phyloP scores from a whole-genome alignment of 2,113 vertebrate genomes.

The Campylorhamphus procurvoides region DNA sequence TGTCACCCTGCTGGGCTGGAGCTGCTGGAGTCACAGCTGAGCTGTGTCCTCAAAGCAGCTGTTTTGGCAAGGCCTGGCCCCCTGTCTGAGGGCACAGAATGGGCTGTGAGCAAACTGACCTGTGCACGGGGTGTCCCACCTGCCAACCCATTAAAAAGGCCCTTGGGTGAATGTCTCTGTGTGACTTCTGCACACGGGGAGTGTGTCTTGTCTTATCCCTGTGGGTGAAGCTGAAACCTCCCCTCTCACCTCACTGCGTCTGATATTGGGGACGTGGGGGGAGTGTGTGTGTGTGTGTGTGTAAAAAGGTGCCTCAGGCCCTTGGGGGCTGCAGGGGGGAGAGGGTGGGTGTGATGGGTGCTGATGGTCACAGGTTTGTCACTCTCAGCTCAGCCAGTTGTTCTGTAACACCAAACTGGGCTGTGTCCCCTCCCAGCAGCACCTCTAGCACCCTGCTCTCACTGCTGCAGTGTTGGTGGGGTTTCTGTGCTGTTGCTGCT shows the following conservation, averaged over 20 bases:
- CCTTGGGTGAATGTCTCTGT: not conserved
- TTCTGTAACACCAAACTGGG: not conserved
- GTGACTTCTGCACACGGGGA: not conserved
- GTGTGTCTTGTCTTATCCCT: not conserved
- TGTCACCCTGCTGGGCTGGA: not conserved
- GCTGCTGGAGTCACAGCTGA: not conserved
- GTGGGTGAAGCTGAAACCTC: not conserved
- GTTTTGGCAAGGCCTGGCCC: not conserved
- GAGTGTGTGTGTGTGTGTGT: too few species aligned
- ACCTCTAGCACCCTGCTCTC: not conserved
- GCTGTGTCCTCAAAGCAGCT: not conserved
- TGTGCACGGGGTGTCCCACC: not conserved
- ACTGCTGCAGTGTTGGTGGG: not conserved
- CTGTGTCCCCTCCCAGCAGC: not conserved
- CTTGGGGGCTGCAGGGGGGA: not conserved
- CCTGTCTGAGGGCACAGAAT: not conserved
- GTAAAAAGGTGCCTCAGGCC: not conserved
- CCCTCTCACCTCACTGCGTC: fast-evolving
- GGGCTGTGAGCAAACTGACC: not conserved
- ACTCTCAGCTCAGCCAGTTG: not conserved
- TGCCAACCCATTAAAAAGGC: conserved; percentile 20
- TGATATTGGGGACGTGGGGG: not conserved
- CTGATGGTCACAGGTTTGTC: not conserved
- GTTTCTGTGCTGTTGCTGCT: not conserved
- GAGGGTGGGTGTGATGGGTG: too few species aligned